phyloP scores from a whole-genome alignment of 1,140 invertebrate genomes.

The Drosophila melanogaster region DNA sequence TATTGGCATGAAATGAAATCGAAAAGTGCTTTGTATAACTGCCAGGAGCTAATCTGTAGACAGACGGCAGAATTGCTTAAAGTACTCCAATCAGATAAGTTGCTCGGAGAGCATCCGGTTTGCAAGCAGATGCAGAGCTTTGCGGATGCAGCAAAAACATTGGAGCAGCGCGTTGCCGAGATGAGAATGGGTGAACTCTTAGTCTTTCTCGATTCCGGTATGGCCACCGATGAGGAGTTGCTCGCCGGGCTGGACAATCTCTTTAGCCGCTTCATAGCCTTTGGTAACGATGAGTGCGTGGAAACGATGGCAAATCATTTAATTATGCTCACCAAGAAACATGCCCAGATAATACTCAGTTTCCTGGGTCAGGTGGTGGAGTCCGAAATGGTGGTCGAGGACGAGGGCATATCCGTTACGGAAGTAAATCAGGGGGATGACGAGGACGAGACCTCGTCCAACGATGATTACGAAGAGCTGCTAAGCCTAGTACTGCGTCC shows the following conservation, averaged over 20 bases:
- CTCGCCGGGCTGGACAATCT: slow-evolving; percentile 41
- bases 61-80: slow-evolving; percentile 26
- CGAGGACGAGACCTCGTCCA: neutral
- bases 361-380: slow-evolving; percentile 20
- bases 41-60: slow-evolving; percentile 56
- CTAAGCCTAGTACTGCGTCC: slow-evolving; percentile 14
- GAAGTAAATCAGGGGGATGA: neutral
- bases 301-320: slow-evolving; percentile 49
- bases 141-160: slow-evolving; percentile 44
- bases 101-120: slow-evolving; percentile 24
- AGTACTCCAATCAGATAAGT: neutral
- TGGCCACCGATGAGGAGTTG: slow-evolving; percentile 6
- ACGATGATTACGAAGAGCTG: neutral
- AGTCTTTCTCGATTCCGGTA: slow-evolving; percentile 36
- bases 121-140: slow-evolving; percentile 47
- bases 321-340: slow-evolving; percentile 22
- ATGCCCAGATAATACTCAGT: slow-evolving; percentile 21
- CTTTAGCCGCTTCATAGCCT: slow-evolving; percentile 41
- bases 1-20: slow-evolving; percentile 62
- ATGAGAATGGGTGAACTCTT: slow-evolving; percentile 61
- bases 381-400: neutral
- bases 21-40: slow-evolving; percentile 17
- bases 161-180: slow-evolving; percentile 47
- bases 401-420: neutral
- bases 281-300: slow-evolving; percentile 72